Evolutionary conservation across 2,888 invertebrate genomes (phyloP).

Genomic region (Caenorhabditis sinica): DNA sequence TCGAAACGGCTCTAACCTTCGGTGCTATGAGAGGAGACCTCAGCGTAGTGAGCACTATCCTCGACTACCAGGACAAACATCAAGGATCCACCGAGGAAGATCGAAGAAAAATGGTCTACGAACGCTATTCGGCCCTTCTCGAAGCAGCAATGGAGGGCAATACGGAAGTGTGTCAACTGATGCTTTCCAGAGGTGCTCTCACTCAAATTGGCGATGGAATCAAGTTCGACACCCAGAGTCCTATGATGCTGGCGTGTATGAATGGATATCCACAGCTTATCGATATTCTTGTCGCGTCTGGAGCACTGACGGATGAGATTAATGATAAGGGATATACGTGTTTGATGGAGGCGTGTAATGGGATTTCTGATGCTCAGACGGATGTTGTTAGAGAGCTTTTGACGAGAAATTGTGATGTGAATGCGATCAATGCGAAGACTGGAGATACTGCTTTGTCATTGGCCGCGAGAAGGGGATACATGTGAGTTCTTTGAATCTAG

Average conservation of each 20-base stretch:
- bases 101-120: slow-evolving; percentile 84
- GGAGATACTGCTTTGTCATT: slow-evolving; percentile 96
- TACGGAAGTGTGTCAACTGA: slow-evolving; percentile 90
- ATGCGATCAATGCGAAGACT: slow-evolving; percentile 98
- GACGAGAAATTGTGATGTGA: slow-evolving; percentile 90
- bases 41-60: slow-evolving; percentile 96
- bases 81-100: slow-evolving; percentile 7
- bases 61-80: slow-evolving; percentile 84
- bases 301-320: slow-evolving; percentile 93
- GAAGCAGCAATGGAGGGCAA: slow-evolving; percentile 99
- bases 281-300: slow-evolving; percentile 94
- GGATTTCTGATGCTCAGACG: slow-evolving; percentile 88
- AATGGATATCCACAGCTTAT: slow-evolving; percentile 99
- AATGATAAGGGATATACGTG: slow-evolving; percentile 99
- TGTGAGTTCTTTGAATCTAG: slow-evolving; percentile 50
- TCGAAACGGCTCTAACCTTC: slow-evolving; percentile 96
- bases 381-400: slow-evolving; percentile 94
- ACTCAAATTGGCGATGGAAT: slow-evolving; percentile 95
- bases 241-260: slow-evolving; percentile 97
- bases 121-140: slow-evolving; percentile 99
- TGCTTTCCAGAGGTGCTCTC: slow-evolving; percentile 97
- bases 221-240: slow-evolving; percentile 93
- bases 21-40: slow-evolving; percentile 97
- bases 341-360: slow-evolving; percentile 98
- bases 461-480: slow-evolving; percentile 93